These are phyloP conservation scores for Tapirus terrestris DNA, from an alignment of 2,113 vertebrate genomes.

Conservation along the genomic window DNA sequence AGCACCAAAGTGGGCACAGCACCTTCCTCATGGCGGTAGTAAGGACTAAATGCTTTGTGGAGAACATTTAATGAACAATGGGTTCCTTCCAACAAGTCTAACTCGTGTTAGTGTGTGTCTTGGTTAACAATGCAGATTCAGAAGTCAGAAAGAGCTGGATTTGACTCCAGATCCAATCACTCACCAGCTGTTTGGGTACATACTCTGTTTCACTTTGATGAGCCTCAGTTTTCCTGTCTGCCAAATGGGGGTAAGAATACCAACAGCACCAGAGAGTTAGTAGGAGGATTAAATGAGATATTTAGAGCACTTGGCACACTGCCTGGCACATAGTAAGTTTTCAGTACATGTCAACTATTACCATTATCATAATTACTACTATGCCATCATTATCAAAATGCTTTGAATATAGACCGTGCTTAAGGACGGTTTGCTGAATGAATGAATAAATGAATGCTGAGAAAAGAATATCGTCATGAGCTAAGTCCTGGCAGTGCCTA, in stretches of 20 bases:
- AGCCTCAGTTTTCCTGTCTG: background rate
- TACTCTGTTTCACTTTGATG: background rate
- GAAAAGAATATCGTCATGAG: background rate
- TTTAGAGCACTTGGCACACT: background rate
- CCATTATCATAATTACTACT: background rate
- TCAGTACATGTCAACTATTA: background rate
- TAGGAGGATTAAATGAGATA: slow-evolving; percentile 20
- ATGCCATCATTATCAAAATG: background rate
- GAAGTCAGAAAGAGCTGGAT: background rate
- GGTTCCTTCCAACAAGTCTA: background rate
- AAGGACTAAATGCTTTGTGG: background rate
- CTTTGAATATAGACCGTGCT: background rate
- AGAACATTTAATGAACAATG: background rate
- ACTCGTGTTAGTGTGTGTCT: background rate
- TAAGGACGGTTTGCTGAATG: background rate
- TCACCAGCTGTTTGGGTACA: background rate
- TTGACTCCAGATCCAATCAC: background rate
- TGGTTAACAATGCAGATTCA: background rate
- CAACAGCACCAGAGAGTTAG: background rate
- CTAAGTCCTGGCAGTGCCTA: background rate
- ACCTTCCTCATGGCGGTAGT: background rate
- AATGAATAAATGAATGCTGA: background rate
- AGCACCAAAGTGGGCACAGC: background rate
- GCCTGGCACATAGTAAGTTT: background rate
- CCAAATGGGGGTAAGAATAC: background rate